A percentile compares a stretch with the other conserved stretches of the same genome.
These are phyloP conservation scores for Colossoma macropomum DNA, from an alignment of 2,113 vertebrate genomes.

Conservation along the genomic window DNA sequence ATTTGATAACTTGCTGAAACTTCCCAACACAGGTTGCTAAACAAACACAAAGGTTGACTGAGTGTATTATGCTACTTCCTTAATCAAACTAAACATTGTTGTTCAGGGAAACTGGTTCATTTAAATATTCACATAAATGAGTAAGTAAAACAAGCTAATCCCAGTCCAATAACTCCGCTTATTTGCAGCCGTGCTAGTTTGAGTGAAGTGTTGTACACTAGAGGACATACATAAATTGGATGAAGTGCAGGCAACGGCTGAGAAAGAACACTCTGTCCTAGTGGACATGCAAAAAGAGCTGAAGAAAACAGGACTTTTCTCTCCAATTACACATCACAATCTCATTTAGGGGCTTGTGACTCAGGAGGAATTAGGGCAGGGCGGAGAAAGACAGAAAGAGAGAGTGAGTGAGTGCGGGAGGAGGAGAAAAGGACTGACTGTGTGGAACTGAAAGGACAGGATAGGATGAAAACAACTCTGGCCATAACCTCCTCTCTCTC, in stretches of 20 bases:
- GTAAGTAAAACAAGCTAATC: neutral
- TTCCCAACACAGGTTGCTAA: neutral
- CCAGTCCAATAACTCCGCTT: neutral
- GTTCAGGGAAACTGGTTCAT: neutral
- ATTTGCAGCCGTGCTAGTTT: neutral
- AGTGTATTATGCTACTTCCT: neutral
- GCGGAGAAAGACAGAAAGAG: neutral
- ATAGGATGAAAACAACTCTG: neutral
- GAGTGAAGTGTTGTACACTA: neutral
- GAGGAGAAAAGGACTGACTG: neutral
- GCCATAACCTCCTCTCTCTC: neutral
- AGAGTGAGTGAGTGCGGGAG: neutral
- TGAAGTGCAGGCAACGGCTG: neutral
- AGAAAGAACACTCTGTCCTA: slow-evolving; percentile 15
- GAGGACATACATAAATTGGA: neutral
- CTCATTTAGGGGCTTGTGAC: slow-evolving; percentile 64
- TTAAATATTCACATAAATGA: neutral
- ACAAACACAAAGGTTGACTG: neutral
- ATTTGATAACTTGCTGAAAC: no score
- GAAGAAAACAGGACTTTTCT: slow-evolving; percentile 31
- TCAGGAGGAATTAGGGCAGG: slow-evolving; percentile 56
- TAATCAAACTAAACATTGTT: neutral
- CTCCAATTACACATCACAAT: slow-evolving; percentile 55
- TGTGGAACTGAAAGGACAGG: slow-evolving; percentile 4
- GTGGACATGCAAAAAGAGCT: slow-evolving; percentile 5